phyloP scores from a whole-genome alignment of 1,140 invertebrate species.

The Bursaphelenchus mucronatus region DNA sequence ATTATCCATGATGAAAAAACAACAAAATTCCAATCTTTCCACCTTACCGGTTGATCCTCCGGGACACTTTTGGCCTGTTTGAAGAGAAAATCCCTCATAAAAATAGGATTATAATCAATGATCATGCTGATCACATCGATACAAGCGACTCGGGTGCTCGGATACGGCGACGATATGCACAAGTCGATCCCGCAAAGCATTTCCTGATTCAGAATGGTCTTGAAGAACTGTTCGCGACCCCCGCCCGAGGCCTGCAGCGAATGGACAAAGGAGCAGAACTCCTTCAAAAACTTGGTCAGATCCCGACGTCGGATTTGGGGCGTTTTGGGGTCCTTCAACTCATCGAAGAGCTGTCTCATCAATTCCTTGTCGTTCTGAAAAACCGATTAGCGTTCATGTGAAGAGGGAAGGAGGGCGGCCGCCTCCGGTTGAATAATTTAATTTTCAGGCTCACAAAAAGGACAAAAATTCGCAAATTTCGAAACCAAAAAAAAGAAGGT shows the following conservation, averaged over 20 bases:
- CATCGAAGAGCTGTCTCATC: constrained; percentile 84
- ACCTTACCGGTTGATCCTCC: constrained; percentile 30
- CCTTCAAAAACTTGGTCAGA: constrained; percentile 92
- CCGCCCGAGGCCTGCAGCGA: constrained; percentile 67
- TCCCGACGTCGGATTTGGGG: constrained; percentile 80
- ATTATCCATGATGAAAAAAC: constrained; percentile 12
- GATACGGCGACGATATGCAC: constrained; percentile 69
- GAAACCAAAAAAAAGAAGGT: constrained; percentile 21
- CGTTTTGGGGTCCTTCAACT: constrained; percentile 82
- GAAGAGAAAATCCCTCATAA: constrained; percentile 83
- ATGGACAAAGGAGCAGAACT: constrained; percentile 86
- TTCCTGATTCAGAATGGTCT: constrained; percentile 83
- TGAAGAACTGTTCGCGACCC: constrained; percentile 72
- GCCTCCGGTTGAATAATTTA: constrained; percentile 1
- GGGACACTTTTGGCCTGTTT: constrained; percentile 41
- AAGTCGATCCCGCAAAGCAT: constrained; percentile 86
- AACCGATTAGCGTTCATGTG: constrained; percentile 25
- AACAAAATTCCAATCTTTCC: constrained; percentile 20
- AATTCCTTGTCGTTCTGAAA: constrained; percentile 88
- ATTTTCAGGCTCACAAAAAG: too few relatives aligned
- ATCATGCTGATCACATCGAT: constrained; percentile 97
- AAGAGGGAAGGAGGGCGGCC: neutral
- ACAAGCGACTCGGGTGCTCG: constrained; percentile 80
- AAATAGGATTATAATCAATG: constrained; percentile 93
- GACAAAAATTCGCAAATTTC: neutral